Evolutionary conservation across 1,140 invertebrate species (phyloP).

Genomic region (Drosophila aff.): DNA sequence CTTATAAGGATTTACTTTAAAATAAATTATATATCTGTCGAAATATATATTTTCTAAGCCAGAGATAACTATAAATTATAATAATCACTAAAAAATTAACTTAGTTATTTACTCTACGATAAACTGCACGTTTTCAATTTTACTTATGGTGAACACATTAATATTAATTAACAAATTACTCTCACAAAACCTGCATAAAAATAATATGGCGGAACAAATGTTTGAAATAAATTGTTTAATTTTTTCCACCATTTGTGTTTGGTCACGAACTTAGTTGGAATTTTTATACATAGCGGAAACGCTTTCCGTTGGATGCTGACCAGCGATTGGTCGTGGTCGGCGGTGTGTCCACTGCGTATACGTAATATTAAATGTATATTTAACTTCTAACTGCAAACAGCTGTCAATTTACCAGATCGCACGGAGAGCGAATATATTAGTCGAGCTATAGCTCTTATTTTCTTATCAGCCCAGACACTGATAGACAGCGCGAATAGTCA

Average conservation of each 20-base stretch:
- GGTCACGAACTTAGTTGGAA: conserved; percentile 20
- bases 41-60: background rate
- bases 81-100: background rate
- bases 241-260: background rate
- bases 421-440: background rate
- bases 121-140: conserved; percentile 2
- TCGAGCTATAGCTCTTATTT: background rate
- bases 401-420: conserved; percentile 8
- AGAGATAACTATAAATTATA: background rate
- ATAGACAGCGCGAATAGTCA: conserved; percentile 21
- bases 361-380: conserved; percentile 38
- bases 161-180: background rate
- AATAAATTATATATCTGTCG: background rate
- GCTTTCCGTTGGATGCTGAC: background rate
- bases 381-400: background rate
- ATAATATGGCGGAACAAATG: background rate
- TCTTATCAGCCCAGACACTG: conserved; percentile 27
- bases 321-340: conserved; percentile 33
- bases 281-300: background rate
- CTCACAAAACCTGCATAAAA: background rate
- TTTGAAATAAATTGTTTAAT: conserved; percentile 4
- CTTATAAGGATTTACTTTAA: background rate
- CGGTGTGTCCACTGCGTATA: conserved; percentile 58
- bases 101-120: background rate
- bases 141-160: background rate